These are phyloP conservation scores for Vanessa cardui DNA, from an alignment of 2,888 invertebrate genomes.

Conservation along the genomic window DNA sequence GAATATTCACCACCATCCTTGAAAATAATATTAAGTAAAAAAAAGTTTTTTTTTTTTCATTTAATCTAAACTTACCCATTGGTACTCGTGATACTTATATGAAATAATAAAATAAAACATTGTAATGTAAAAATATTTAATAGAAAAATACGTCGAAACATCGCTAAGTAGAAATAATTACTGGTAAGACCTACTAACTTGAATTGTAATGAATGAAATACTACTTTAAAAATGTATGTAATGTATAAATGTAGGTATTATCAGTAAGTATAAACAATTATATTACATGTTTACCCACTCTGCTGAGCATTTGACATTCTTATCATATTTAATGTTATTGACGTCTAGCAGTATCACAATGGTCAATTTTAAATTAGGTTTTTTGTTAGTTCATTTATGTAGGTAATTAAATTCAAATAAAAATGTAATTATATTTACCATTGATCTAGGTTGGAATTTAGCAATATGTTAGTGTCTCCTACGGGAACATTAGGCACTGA, in stretches of 20 bases:
- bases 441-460: neutral
- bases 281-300: constrained; percentile 38
- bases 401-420: constrained; percentile 6
- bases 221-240: constrained; percentile 31
- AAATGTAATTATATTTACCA: constrained; percentile 2
- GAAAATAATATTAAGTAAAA: too few species aligned
- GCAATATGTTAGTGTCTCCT: neutral
- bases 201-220: constrained; percentile 32
- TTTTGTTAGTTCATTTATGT: neutral
- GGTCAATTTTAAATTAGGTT: constrained; percentile 19
- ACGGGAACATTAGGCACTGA: neutral
- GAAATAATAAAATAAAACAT: constrained; percentile 40
- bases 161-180: constrained; percentile 31
- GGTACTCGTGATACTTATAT: constrained; percentile 41
- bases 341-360: constrained; percentile 49
- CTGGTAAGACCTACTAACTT: constrained; percentile 18
- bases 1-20: too few species aligned
- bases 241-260: constrained; percentile 24
- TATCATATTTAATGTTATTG: constrained; percentile 66
- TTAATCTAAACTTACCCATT: constrained; percentile 46
- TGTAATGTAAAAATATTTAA: constrained; percentile 34
- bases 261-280: constrained; percentile 40
- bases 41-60: neutral
- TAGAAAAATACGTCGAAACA: constrained; percentile 32
- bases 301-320: constrained; percentile 64